A percentile compares a stretch with the other conserved stretches of the same genome.
Evolutionary conservation across 2,113 vertebrate species (phyloP).

Genomic region (Lanius collurio): DNA sequence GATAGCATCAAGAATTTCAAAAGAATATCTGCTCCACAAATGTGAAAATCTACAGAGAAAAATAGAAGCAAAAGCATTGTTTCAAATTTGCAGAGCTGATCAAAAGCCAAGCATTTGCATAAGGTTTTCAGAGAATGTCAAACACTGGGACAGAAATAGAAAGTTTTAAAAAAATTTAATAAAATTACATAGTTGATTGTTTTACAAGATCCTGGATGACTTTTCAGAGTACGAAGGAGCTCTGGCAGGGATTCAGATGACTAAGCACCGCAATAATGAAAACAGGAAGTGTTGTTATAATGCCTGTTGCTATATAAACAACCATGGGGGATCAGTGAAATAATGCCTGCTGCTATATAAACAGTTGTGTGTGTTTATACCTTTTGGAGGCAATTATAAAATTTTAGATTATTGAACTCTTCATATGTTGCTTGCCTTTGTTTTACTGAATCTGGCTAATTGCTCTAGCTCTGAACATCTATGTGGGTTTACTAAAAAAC

Average conservation of each 20-base stretch:
- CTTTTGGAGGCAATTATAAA: conserved; percentile 13
- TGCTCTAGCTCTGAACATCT: background rate
- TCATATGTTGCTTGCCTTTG: conserved; percentile 24
- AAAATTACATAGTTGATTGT: conserved; percentile 63
- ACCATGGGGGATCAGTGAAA: conserved; percentile 28
- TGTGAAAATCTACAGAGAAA: conserved; percentile 51
- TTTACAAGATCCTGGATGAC: conserved; percentile 51
- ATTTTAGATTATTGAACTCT: conserved; percentile 30
- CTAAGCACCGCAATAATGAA: conserved; percentile 59
- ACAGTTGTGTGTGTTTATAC: conserved; percentile 40
- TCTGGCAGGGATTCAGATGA: conserved; percentile 49
- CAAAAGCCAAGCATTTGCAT: conserved; percentile 42
- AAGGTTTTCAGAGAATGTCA: conserved; percentile 58
- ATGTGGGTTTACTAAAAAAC: background rate
- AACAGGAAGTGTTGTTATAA: conserved; percentile 51
- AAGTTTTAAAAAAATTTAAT: conserved; percentile 57
- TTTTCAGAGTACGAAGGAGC: conserved; percentile 43
- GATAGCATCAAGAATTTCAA: background rate
- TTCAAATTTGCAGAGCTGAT: background rate
- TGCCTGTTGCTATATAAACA: conserved; percentile 56
- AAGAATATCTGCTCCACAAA: conserved; percentile 51
- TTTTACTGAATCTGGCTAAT: conserved; percentile 2
- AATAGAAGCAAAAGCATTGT: conserved; percentile 34
- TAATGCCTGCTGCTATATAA: conserved; percentile 47
- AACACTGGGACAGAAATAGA: conserved; percentile 44